Base-by-base conservation (phyloP, 53 echinoderm and acorn worm species). In the Crossaster papposus region DNA sequence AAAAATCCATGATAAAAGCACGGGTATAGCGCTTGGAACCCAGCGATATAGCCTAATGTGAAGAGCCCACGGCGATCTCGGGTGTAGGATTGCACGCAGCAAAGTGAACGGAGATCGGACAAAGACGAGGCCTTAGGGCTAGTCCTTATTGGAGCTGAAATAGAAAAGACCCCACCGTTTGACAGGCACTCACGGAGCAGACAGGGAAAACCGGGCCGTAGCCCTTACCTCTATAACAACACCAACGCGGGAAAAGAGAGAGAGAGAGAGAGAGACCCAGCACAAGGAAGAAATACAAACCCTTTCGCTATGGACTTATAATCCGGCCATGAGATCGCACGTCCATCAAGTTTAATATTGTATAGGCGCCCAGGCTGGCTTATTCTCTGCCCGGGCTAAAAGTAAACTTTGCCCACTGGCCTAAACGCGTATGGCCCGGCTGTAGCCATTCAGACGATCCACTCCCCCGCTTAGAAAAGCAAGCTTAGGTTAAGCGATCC, bases 381-480 rank as follows among this genome's bases (percentile, higher is more conserved):
- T 87, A 77, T 87, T 87, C 76, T 87, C 72, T 58, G 50, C 35
- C 55, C 26, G 1, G 32, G 62, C 72, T 15, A 52, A 87, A 87
- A 87, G 87, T 77, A 87, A 87, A 87, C 87, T 87, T 87, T 76
- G 87, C 87, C 87, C 87, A 87, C 87, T 77, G 87, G 87, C 87
- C 87, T 77, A 55, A 85, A 85, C 50, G 87, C 76, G 51, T 77
- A 76, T 87, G 87, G 58, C 72, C 87, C 77, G 83, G 76, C 87
- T 76, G 75, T 63, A 87, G 54, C 87, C 20, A 87, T 87, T 87
- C 87, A 87, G 36, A 76, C 76, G 35, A 87, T 87, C 58, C 87
- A 87, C 87, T 58, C 87, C 87, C 87, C 54, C 76, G 87, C 87
- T 85, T 85, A 87, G 87, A 63, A 87, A 87, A 87, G 36, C 37